A percentile compares a stretch with the other conserved stretches of the same genome.
These are phyloP conservation scores for Calephelis perditalis DNA, from an alignment of 2,888 invertebrate genomes.

Conservation along the genomic window DNA sequence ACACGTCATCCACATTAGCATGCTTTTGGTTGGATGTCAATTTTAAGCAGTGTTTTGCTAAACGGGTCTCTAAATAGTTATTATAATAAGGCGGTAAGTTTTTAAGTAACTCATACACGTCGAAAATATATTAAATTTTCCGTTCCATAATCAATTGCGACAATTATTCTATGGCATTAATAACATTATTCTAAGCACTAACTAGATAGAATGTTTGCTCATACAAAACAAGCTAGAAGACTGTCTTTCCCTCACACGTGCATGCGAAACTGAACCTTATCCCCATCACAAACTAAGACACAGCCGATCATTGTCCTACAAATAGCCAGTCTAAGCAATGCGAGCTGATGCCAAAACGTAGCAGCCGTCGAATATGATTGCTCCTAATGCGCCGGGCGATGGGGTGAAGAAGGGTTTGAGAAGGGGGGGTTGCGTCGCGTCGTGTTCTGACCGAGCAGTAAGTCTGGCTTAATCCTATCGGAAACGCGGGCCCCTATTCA, in stretches of 20 bases:
- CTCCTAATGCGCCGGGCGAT: slow-evolving; percentile 67
- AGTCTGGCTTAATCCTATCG: slow-evolving; percentile 77
- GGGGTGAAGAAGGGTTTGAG: slow-evolving; percentile 40
- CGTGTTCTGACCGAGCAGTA: slow-evolving; percentile 77
- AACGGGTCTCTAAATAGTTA: too few relatives aligned
- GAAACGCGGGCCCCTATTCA: slow-evolving; percentile 73
- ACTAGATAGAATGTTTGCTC: slow-evolving; percentile 2
- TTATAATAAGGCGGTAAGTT: neutral
- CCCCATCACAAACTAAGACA: slow-evolving; percentile 60
- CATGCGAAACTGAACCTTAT: slow-evolving; percentile 45
- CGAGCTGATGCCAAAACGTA: slow-evolving; percentile 73
- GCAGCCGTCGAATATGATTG: slow-evolving; percentile 75
- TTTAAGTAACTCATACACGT: too few relatives aligned
- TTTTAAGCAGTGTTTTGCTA: too few relatives aligned
- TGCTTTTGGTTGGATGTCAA: too few relatives aligned
- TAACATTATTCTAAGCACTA: neutral
- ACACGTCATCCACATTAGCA: too few relatives aligned
- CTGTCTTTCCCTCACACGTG: slow-evolving; percentile 19
- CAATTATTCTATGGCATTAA: too few relatives aligned
- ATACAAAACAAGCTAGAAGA: slow-evolving; percentile 27
- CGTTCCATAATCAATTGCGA: too few relatives aligned
- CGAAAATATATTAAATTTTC: neutral
- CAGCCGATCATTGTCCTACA: slow-evolving; percentile 69
- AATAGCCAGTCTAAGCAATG: slow-evolving; percentile 71
- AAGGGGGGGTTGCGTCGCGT: slow-evolving; percentile 54